These are phyloP conservation scores for Cheumatopsyche charites DNA, from an alignment of 1,140 invertebrate species.

Conservation along the genomic window DNA sequence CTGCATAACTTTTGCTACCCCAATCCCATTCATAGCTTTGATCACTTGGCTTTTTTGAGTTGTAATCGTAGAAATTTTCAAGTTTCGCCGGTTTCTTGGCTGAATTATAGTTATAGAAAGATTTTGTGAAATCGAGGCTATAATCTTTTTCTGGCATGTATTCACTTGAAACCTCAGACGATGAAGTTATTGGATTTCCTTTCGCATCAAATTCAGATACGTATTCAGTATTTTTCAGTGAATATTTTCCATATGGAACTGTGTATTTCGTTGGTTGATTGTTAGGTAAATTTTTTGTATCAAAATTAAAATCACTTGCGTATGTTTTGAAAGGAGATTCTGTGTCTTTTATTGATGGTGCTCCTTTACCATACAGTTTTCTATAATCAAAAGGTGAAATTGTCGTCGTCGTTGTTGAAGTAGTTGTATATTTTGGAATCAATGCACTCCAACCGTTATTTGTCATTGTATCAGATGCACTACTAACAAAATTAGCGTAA, in stretches of 20 bases:
- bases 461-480: neutral
- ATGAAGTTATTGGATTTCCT: conserved; percentile 35
- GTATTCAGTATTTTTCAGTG: conserved; percentile 35
- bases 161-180: neutral
- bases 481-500: conserved; percentile 3
- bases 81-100: neutral
- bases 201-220: conserved; percentile 40
- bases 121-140: conserved; percentile 17
- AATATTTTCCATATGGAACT: conserved; percentile 20
- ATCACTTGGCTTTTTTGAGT: conserved; percentile 13
- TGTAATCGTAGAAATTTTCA: neutral
- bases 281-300: conserved; percentile 24
- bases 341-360: neutral
- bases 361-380: neutral
- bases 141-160: conserved; percentile 21
- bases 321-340: conserved; percentile 22
- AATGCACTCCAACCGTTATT: neutral
- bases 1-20: conserved; percentile 15
- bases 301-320: conserved; percentile 39
- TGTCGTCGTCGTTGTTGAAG: neutral
- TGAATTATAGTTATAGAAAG: conserved; percentile 35
- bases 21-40: neutral
- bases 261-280: conserved; percentile 28
- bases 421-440: neutral
- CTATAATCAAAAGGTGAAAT: neutral